Base-by-base conservation (phyloP, 1,140 invertebrate genomes). In the Lasioglossum baleicum region DNA sequence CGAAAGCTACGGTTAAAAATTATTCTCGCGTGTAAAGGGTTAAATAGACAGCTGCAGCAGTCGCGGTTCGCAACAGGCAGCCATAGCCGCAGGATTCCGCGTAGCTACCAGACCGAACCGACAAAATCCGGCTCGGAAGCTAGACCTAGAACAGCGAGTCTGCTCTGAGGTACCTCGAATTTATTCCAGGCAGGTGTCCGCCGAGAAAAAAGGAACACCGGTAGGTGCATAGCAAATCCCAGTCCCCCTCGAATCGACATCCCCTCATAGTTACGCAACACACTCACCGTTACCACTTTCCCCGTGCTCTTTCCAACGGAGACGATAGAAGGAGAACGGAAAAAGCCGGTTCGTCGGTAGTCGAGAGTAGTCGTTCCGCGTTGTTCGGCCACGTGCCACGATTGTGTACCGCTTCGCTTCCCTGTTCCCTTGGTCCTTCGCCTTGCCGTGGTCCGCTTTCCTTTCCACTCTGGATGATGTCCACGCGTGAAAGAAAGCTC, bases 201-300 rank as follows among this genome's bases (percentile, higher is more conserved):
- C 4, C 20, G 20, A n/a, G n/a, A 11, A 70, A 17, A 68, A 31
- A 15, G 42, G 22, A 67, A 67, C 44, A 11, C 40, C 40, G 64
- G 40, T 44, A 48, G 10, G 42, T 11, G n/a, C 42, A 10, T 11
- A 64, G 6, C 8, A 40, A 67, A 44, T 42, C 15, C 73, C 35
- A 58, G 83, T 75, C 75, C 81, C 71, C 75, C 81, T 80, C 75
- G 75, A 83, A 83, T 74, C 65, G 68, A 60, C 64, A 53, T 70
- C 66, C 65, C 48, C 40, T 48, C 13, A 66, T 63, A 58, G 66
- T 40, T 31, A 61, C 85, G 77, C 71, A 22, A 64, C 84, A 85
- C 80, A 26, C 70, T 78, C 53, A 75, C 84, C 83, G 84, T 85
- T 85, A 71, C 72, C 75, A 56, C 80, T 85, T 85, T 85, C 83